These are phyloP conservation scores for Chitala chitala DNA, from an alignment of 2,113 vertebrate genomes.

Conservation along the genomic window DNA sequence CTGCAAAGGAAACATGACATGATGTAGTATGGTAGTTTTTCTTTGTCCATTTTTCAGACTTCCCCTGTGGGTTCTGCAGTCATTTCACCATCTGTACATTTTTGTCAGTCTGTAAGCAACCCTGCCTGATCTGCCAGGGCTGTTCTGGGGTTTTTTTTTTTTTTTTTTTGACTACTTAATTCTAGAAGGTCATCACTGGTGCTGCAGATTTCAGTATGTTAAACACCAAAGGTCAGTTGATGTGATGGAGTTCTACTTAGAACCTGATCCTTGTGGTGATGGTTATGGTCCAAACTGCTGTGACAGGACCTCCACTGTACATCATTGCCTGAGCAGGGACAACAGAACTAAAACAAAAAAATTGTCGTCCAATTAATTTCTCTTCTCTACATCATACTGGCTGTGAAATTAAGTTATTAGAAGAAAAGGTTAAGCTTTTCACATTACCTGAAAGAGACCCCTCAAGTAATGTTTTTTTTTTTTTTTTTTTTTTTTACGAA, in stretches of 20 bases:
- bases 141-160: conserved; percentile 1
- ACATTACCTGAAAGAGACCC: too few species aligned
- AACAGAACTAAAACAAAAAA: not conserved
- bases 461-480: too few species aligned
- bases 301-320: not conserved
- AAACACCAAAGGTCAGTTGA: not conserved
- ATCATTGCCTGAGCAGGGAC: not conserved
- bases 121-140: not conserved
- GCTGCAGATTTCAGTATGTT: conserved; percentile 12
- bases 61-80: not conserved
- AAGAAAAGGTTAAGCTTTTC: not conserved
- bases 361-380: not conserved
- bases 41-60: not conserved
- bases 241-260: not conserved
- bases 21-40: not conserved
- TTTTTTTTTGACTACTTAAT: not conserved
- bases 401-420: not conserved
- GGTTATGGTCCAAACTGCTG: not conserved
- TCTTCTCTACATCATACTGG: not conserved
- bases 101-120: conserved; percentile 10
- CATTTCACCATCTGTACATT: not conserved
- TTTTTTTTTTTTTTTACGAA: too few species aligned
- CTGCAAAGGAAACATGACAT: conserved; percentile 22
- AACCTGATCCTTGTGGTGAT: not conserved
- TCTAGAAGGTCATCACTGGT: conserved; percentile 5